Base-by-base conservation (phyloP, 2,113 vertebrate genomes). In the Podilymbus podiceps region DNA sequence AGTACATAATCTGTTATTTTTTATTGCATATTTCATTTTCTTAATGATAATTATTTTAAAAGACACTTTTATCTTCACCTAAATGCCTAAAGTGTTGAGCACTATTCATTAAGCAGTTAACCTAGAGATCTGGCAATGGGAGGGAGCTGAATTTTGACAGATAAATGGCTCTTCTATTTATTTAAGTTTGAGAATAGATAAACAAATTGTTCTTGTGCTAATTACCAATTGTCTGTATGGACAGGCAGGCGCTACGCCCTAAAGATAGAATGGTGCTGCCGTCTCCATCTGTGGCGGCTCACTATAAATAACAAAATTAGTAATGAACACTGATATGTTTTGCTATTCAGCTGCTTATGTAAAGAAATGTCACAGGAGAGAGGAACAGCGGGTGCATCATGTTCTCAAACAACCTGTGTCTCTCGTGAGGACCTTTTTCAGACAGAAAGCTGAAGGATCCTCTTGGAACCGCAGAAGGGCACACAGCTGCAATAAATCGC, bases 251-350 rank as follows among this genome's bases (percentile, higher is more conserved):
- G 6, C 73, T 96, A 91, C 5, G 2, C 78, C 90, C 95, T 93
- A 87, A 97, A 97, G 93, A 97, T 78, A 96, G 92, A 91, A 85
- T 42, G 20, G 59, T 75, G 58, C 86, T 91, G 66, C 90, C 74
- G 87, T 87, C 90, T 94, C 82, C 95, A 92, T 96, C 94, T 97
- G 95, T 67, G 66, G 76, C 88, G 80, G 87, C 49, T 95, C 4
- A 5, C 86, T 96, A 95, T 95, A 97, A 96, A 97, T 96, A 97
- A 91, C 85, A 55, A 96, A 95, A 95, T 87, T 60, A 95, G 69
- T 88, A 94, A 91, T 75, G 88, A 87, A 79, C 40, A 27, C 40
- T 90, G 52, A 63, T 63, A 62, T 33, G 49, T 86, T 95, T 93
- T 95, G 35, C 85, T 90, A 14, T 89, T 85, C 42, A 49, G 30